Evolutionary conservation across 2,888 invertebrate species (phyloP).

Genomic region (Morpho deidamia): DNA sequence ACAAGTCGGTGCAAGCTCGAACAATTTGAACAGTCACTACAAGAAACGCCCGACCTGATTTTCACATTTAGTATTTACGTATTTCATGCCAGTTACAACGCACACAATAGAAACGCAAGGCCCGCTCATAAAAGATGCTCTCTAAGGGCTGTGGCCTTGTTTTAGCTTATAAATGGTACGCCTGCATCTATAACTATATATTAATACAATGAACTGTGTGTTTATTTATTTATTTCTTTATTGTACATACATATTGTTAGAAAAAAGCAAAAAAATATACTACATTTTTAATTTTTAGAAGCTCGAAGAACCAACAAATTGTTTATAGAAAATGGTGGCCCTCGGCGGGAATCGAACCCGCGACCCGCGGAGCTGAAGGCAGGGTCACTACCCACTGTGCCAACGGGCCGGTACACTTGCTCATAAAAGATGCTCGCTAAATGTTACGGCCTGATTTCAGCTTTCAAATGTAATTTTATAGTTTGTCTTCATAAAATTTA

Average conservation of each 20-base stretch:
- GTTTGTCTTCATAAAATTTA: no score
- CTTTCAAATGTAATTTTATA: slow-evolving; percentile 19
- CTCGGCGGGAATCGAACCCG: no score
- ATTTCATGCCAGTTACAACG: slow-evolving; percentile 22
- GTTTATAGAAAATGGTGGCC: no score
- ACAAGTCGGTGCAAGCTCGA: neutral
- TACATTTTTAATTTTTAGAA: no score
- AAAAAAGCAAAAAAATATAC: no score
- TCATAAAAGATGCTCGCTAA: slow-evolving; percentile 36
- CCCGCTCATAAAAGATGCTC: slow-evolving; percentile 35
- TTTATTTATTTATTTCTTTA: no score
- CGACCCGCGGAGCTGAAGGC: no score
- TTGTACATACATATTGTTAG: no score
- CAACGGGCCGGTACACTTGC: no score
- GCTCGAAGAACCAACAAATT: no score
- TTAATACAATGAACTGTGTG: no score
- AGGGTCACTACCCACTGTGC: no score
- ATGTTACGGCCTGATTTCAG: slow-evolving; percentile 36
- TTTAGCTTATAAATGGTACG: slow-evolving; percentile 31
- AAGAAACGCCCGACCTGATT: slow-evolving; percentile 17
- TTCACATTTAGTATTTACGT: slow-evolving; percentile 22
- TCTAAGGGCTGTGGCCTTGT: slow-evolving; percentile 37
- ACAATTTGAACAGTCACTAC: slow-evolving; percentile 3
- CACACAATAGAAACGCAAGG: slow-evolving; percentile 20
- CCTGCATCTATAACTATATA: slow-evolving; percentile 22